Conservation (phyloP, 2,888 invertebrate genomes). For the Macrosoma leucophasiata region DNA sequence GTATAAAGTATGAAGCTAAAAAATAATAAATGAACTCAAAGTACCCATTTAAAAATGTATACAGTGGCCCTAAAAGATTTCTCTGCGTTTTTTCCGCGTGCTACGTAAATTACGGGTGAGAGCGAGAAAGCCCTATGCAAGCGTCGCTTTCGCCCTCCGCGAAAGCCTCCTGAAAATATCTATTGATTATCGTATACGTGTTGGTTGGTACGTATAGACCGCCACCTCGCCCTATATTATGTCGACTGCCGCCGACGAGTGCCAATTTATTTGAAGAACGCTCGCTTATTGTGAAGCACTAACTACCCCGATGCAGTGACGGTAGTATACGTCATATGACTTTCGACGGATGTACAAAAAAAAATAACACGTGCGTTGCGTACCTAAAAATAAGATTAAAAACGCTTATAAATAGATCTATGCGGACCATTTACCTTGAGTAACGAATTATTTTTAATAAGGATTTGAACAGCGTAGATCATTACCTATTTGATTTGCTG, state of each 20-base stretch:
- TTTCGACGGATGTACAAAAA: no score
- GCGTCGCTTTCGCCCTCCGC: conserved; percentile 54
- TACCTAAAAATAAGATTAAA: no score
- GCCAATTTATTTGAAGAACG: conserved; percentile 72
- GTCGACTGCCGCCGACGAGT: conserved; percentile 54
- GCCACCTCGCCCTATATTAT: conserved; percentile 61
- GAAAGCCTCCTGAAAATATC: conserved; percentile 76
- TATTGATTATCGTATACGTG: conserved; percentile 73
- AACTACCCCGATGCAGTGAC: conserved; percentile 10
- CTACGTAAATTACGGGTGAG: conserved; percentile 59
- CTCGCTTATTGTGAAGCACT: conserved; percentile 29
- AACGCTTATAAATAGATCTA: no score
- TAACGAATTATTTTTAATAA: conserved; percentile 30
- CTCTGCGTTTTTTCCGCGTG: conserved; percentile 38
- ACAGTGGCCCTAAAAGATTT: no score
- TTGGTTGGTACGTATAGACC: conserved; percentile 55
- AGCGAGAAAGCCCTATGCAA: conserved; percentile 51
- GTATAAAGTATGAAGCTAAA: no score
- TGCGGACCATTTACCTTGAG: conserved; percentile 30
- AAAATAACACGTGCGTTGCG: no score
- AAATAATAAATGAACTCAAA: no score
- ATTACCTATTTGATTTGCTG: no score
- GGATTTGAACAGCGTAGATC: conserved; percentile 29
- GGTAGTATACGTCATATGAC: conserved; percentile 1
- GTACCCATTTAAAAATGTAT: no score